Percentiles rank a stretch among this genome's conserved stretches.
phyloP scores from a whole-genome alignment of 2,797 vertebrate genomes.

The Spea hammondii region DNA sequence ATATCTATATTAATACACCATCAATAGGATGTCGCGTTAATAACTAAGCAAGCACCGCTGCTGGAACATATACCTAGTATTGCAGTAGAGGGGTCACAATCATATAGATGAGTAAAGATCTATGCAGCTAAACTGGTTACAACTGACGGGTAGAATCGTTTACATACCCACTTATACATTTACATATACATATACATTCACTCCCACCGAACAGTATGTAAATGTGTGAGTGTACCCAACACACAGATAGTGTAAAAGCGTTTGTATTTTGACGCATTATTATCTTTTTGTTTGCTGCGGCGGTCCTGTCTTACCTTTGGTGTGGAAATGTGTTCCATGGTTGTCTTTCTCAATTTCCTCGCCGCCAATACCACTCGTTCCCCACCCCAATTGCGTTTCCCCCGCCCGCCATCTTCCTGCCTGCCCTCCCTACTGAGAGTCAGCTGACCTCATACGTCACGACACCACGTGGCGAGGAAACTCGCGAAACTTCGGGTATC shows the following conservation, averaged over 20 bases:
- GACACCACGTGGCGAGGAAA: background rate
- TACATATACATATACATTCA: background rate
- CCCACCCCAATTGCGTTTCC: background rate
- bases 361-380: background rate
- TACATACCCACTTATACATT: background rate
- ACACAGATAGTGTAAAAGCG: no score
- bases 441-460: background rate
- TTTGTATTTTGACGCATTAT: no score
- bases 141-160: no score
- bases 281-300: background rate
- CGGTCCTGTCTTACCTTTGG: slow-evolving; percentile 64
- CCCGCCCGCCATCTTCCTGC: slow-evolving; percentile 19
- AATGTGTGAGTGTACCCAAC: no score
- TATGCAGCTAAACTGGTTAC: no score
- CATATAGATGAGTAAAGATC: no score
- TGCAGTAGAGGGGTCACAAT: no score
- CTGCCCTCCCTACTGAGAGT: slow-evolving; percentile 15
- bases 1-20: no score
- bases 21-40: no score
- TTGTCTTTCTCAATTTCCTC: background rate
- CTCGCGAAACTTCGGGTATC: slow-evolving; percentile 28
- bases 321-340: slow-evolving; percentile 71
- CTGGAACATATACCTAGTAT: no score
- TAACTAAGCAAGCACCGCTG: no score
- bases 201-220: background rate